These are phyloP conservation scores for Empidonax alnorum DNA, from an alignment of 2,113 vertebrate species.

Conservation along the genomic window DNA sequence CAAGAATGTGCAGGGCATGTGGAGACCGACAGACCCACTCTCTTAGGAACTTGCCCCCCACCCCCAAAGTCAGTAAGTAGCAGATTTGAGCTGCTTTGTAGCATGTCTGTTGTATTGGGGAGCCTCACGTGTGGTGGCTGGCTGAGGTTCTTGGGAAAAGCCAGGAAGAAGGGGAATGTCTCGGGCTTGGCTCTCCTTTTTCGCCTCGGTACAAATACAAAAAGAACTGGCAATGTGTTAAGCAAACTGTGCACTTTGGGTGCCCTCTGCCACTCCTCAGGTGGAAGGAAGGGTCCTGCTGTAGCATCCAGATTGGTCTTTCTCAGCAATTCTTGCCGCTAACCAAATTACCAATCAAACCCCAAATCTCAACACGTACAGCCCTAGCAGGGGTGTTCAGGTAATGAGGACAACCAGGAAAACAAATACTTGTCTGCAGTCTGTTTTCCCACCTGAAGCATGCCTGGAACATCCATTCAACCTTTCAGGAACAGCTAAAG, in stretches of 20 bases:
- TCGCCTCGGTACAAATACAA: neutral
- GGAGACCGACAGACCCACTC: neutral
- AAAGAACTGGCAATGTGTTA: neutral
- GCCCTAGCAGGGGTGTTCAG: neutral
- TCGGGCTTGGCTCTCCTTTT: neutral
- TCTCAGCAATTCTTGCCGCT: neutral
- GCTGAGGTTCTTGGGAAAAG: neutral
- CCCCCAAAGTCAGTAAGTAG: neutral
- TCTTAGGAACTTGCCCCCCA: neutral
- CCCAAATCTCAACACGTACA: accelerated
- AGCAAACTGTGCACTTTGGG: neutral
- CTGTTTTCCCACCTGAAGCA: neutral
- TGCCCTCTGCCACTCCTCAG: neutral
- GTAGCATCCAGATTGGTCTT: neutral
- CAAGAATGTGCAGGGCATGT: neutral
- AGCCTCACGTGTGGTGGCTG: neutral
- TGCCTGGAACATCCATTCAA: neutral
- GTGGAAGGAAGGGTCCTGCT: neutral
- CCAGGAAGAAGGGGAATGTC: neutral
- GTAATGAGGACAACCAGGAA: neutral
- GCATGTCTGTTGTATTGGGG: neutral
- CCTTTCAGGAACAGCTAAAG: neutral
- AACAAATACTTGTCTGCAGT: neutral
- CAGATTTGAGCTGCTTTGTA: neutral
- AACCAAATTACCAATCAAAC: neutral